Conservation (phyloP, 2,888 invertebrate genomes). For the Drosophila mimica region DNA sequence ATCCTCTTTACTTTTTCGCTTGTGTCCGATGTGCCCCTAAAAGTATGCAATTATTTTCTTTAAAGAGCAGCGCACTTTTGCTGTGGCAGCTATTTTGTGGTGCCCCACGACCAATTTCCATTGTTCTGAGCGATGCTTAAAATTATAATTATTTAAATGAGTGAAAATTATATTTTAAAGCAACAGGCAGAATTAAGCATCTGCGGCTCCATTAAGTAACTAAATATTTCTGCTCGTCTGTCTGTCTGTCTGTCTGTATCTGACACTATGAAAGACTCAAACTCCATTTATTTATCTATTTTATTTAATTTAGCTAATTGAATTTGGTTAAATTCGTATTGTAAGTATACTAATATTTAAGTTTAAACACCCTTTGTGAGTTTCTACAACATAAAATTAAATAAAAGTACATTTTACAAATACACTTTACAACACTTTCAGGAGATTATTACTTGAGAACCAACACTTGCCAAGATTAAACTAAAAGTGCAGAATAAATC, state of each 20-base stretch:
- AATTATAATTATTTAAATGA: too few relatives aligned
- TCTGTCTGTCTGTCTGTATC: background rate
- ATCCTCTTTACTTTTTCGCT: background rate
- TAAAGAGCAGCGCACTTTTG: background rate
- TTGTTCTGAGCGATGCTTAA: background rate
- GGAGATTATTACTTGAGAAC: background rate
- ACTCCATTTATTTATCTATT: background rate
- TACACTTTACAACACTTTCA: background rate
- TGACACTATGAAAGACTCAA: too few relatives aligned
- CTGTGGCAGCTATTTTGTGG: background rate
- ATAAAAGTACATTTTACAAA: too few relatives aligned
- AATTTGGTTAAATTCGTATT: constrained; percentile 3
- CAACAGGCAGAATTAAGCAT: background rate
- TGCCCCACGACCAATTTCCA: constrained; percentile 3
- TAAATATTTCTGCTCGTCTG: background rate
- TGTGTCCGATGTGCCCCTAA: constrained; percentile 7
- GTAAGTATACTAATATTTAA: too few relatives aligned
- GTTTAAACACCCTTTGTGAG: background rate
- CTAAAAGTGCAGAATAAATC: background rate
- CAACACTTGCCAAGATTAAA: background rate
- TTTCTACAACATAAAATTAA: background rate
- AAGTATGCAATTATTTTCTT: constrained; percentile 28
- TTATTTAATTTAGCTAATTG: constrained; percentile 21
- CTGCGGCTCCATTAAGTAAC: background rate
- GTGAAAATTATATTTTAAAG: too few relatives aligned